Evolutionary conservation across 2,797 vertebrate species (phyloP), one percentile per base, ranked within the genome.

Genomic region (Falco rusticolus): DNA sequence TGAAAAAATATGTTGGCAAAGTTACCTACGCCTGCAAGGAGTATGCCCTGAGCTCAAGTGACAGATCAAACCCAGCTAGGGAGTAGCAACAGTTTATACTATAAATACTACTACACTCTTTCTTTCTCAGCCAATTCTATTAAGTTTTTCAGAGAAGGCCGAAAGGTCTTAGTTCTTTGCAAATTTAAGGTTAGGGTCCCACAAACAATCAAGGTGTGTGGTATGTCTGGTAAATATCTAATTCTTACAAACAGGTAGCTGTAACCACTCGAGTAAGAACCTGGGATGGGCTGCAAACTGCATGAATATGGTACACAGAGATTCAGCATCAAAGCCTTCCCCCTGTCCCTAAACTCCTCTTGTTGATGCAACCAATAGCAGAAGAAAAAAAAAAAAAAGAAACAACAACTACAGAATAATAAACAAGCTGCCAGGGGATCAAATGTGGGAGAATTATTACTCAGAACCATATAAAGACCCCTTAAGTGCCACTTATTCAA

Each of bases 31-130:
- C 28, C 71, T 83, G 78, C 92, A 81, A 93, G 41, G 64, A 53
- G 57, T 43, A 78, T 47, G 50, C 61, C 29, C 37, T 68, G 53
- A 91, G 71, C 47, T 77, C 41, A 78, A 37, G 60, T 29, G 78
- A 87, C 86, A 96, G 84, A 94, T 66, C 92, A 96, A 94, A 96
- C 75, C 54, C 78, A 89, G 60, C 12, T 19, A 92, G 33, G 26
- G n/a, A 84, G 26, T 3, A 68, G 24, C 26, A 87, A 63, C 24
- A 54, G 74, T 43, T 91, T 84, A 65, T 75, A 89, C 21, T 84
- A 10, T 29, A 93, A 96, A 89, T 68, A 93, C 39, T 63, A 77
- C 50, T 76, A 48, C 10, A 29, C 18, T 60, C 51, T 74, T 85
- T 85, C 48, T 70, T 90, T 84, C 59, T 85, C 65, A 61, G 60